Evolutionary conservation across 2,888 invertebrate species (phyloP).

Genomic region (Yponomeuta plumbellus): DNA sequence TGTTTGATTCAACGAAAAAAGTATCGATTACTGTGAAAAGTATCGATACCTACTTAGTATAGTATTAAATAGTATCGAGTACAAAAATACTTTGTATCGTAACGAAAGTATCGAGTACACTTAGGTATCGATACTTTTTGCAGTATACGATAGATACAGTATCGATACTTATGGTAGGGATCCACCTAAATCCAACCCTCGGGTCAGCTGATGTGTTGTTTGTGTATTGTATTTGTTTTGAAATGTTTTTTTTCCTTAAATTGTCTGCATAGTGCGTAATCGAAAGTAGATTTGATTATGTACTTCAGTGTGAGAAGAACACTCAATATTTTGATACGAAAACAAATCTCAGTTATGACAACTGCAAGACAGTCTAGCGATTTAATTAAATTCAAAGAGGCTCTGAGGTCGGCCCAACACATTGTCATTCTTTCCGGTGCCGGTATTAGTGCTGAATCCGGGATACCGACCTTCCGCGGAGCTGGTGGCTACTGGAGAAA

Average conservation of each 20-base stretch:
- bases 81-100: too few species aligned
- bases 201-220: not conserved
- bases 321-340: slow-evolving; percentile 21
- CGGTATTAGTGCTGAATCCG: slow-evolving; percentile 89
- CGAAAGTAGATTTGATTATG: slow-evolving; percentile 30
- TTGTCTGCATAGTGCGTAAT: not conserved
- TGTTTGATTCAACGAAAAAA: too few species aligned
- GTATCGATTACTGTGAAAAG: too few species aligned
- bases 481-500: slow-evolving; percentile 89
- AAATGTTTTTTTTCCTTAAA: not conserved
- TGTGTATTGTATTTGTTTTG: not conserved
- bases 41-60: too few species aligned
- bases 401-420: slow-evolving; percentile 77
- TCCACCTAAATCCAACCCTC: too few species aligned
- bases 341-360: slow-evolving; percentile 30
- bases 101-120: too few species aligned
- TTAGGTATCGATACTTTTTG: too few species aligned
- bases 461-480: slow-evolving; percentile 91
- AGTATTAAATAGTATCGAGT: too few species aligned
- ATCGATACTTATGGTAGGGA: too few species aligned
- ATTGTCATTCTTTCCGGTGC: slow-evolving; percentile 85
- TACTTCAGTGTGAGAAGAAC: slow-evolving; percentile 33
- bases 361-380: slow-evolving; percentile 49
- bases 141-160: too few species aligned
- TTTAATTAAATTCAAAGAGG: slow-evolving; percentile 72